phyloP scores from a whole-genome alignment of 1,140 invertebrate species.

The Callitettix versicolor region DNA sequence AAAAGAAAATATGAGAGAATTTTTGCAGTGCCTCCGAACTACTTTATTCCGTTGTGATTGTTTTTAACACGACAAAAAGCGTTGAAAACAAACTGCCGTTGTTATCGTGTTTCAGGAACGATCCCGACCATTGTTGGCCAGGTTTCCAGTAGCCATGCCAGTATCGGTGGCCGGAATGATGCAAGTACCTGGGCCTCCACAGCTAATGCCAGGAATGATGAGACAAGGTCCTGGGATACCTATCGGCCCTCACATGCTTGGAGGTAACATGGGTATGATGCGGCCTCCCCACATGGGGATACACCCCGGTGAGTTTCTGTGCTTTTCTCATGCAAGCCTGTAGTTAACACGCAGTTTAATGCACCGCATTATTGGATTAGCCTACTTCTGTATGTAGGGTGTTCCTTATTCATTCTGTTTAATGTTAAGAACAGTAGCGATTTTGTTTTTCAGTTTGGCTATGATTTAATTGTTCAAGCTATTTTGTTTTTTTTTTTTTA shows the following conservation, averaged over 20 bases:
- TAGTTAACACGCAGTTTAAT: not conserved
- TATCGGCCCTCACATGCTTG: slow-evolving; percentile 27
- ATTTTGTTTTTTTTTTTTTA: not conserved
- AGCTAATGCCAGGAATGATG: slow-evolving; percentile 30
- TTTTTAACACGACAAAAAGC: no score
- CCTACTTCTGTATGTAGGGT: not conserved
- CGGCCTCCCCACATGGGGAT: slow-evolving; percentile 55
- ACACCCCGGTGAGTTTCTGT: slow-evolving; percentile 52
- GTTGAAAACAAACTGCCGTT: no score
- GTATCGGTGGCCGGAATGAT: slow-evolving; percentile 17
- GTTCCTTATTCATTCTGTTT: not conserved
- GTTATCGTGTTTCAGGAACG: no score
- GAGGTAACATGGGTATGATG: slow-evolving; percentile 33
- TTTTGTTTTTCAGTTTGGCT: not conserved
- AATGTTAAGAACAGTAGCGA: not conserved
- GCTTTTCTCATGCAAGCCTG: not conserved
- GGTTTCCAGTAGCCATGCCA: slow-evolving; percentile 14
- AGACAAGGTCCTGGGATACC: slow-evolving; percentile 26
- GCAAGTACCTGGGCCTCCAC: slow-evolving; percentile 25
- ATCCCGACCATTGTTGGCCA: slow-evolving; percentile 8
- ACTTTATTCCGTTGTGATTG: no score
- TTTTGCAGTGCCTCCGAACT: no score
- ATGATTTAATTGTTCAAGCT: not conserved
- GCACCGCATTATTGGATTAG: not conserved
- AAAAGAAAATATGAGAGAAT: no score